Evolutionary conservation across 2,797 vertebrate genomes (phyloP).

Genomic region (Aselliscus stoliczkanus): DNA sequence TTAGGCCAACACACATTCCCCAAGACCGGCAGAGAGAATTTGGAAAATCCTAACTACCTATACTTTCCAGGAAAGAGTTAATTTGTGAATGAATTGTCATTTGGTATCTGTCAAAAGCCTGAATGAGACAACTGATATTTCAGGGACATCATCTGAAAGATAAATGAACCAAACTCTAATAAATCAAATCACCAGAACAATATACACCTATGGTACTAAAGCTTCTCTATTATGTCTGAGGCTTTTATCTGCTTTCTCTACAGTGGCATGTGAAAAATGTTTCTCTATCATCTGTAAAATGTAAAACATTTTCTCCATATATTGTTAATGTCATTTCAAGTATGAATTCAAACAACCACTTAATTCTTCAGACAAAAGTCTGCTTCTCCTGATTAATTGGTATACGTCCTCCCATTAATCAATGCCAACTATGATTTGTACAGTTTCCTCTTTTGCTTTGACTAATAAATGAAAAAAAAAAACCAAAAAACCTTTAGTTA

Average conservation of each 20-base stretch:
- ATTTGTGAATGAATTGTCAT: neutral
- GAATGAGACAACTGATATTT: neutral
- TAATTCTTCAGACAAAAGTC: neutral
- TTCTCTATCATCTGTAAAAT: neutral
- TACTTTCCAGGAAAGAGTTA: neutral
- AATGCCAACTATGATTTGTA: constrained; percentile 30
- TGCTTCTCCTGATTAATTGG: neutral
- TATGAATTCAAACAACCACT: neutral
- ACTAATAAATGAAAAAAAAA: neutral
- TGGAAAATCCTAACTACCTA: neutral
- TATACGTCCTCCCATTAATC: constrained; percentile 24
- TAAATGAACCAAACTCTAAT: neutral
- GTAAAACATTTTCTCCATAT: neutral
- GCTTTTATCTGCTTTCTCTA: neutral
- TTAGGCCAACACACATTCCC: neutral
- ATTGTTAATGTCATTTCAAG: neutral
- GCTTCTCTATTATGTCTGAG: neutral
- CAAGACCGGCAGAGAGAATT: neutral
- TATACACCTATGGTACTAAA: neutral
- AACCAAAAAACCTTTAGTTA: neutral
- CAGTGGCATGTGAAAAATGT: neutral
- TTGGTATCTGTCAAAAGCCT: neutral
- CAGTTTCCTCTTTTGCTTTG: constrained; percentile 30
- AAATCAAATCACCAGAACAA: neutral
- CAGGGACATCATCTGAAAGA: neutral